Percentiles rank a stretch among this genome's conserved stretches.
phyloP scores from a whole-genome alignment of 1,140 invertebrate species.

The Delia radicum region DNA sequence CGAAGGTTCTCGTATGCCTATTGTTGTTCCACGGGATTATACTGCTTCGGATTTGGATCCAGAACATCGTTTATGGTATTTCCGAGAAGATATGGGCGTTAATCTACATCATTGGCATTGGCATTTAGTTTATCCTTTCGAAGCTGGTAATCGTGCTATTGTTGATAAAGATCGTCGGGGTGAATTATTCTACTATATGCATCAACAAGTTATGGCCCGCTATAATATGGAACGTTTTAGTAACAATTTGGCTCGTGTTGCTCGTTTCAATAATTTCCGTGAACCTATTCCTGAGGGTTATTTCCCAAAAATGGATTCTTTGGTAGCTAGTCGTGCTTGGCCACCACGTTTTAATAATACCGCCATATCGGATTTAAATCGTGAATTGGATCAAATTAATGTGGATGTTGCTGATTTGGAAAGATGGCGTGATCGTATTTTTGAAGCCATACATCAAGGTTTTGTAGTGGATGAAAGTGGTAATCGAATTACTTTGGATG shows the following conservation, averaged over 20 bases:
- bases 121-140: slow-evolving; percentile 78
- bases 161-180: slow-evolving; percentile 71
- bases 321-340: slow-evolving; percentile 67
- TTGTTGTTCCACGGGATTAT: slow-evolving; percentile 71
- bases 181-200: slow-evolving; percentile 79
- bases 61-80: slow-evolving; percentile 71
- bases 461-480: slow-evolving; percentile 62
- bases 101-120: slow-evolving; percentile 84
- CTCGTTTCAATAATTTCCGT: slow-evolving; percentile 63
- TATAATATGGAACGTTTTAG: slow-evolving; percentile 72
- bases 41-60: slow-evolving; percentile 73
- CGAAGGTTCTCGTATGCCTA: slow-evolving; percentile 64
- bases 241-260: slow-evolving; percentile 63
- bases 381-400: slow-evolving; percentile 66
- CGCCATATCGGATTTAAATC: slow-evolving; percentile 64
- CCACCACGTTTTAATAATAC: slow-evolving; percentile 64
- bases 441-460: slow-evolving; percentile 72
- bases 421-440: slow-evolving; percentile 73
- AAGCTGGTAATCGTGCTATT: slow-evolving; percentile 60
- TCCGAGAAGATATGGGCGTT: slow-evolving; percentile 72
- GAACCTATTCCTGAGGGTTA: slow-evolving; percentile 69
- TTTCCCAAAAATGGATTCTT: slow-evolving; percentile 71
- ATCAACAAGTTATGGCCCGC: slow-evolving; percentile 67
- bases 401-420: slow-evolving; percentile 70
- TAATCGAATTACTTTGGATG: slow-evolving; percentile 61